Conservation (phyloP, 2,888 invertebrate species). For the Lobophora halterata region DNA sequence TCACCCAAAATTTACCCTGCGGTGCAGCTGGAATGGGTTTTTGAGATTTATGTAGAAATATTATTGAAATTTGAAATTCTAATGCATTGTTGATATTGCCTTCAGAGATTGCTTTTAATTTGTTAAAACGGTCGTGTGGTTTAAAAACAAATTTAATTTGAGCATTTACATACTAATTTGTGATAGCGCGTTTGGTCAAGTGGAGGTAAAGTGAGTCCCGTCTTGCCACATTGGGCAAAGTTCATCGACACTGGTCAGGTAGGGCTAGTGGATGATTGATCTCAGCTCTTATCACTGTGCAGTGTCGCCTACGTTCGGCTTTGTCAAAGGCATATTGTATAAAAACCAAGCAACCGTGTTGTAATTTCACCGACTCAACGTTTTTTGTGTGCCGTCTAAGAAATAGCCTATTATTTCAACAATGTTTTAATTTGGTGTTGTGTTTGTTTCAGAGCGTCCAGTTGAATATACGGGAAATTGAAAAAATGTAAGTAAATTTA, state of each 20-base stretch:
- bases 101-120: conserved; percentile 36
- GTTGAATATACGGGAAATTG: conserved; percentile 39
- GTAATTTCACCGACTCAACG: conserved; percentile 45
- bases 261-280: conserved; percentile 76
- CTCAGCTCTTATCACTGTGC: conserved; percentile 71
- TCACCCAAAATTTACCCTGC: conserved; percentile 59
- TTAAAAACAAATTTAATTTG: conserved; percentile 33
- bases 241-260: conserved; percentile 74
- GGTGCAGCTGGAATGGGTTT: conserved; percentile 63
- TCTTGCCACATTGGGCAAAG: conserved; percentile 61
- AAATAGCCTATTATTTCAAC: conserved; percentile 7
- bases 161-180: conserved; percentile 52
- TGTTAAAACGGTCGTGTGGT: conserved; percentile 34
- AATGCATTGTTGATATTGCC: conserved; percentile 43
- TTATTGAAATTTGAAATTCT: conserved; percentile 54
- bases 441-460: conserved; percentile 67
- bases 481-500: conserved; percentile 56
- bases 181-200: conserved; percentile 50
- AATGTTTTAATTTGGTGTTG: conserved; percentile 29
- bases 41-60: conserved; percentile 61
- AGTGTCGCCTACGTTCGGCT: conserved; percentile 76
- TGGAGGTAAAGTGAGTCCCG: conserved; percentile 61
- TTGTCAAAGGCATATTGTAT: conserved; percentile 76
- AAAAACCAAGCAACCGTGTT: conserved; percentile 53
- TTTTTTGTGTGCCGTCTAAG: conserved; percentile 7